Evolutionary conservation across 2,888 invertebrate genomes (phyloP), one percentile per base, ranked within the genome.

Genomic region (Cryptocephalus moraei): DNA sequence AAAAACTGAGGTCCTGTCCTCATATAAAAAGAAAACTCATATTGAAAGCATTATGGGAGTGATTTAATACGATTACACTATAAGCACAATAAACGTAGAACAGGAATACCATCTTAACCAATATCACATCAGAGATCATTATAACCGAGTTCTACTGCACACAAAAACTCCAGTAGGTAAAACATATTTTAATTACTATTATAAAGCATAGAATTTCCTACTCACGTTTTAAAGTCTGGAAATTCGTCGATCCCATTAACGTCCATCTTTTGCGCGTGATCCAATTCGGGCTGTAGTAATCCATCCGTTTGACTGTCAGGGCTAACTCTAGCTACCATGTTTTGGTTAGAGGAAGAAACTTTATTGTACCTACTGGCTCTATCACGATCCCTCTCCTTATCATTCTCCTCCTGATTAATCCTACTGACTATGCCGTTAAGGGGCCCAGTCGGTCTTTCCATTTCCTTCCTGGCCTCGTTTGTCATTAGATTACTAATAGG

Each of bases 201-300:
- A 36, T 2, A 36, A 36, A 11, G 4, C 12, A 36, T 12, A 36
- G 6, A 6, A 36, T 4, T 6, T 2, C 2, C 2, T 22, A 6
- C 76, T 75, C 66, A 80, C 81, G 73, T 74, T 64, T 77, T 70
- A 68, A 77, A 80, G 60, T 79, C 77, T 38, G 69, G 70, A 57
- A 62, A 66, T 49, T 65, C 66, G 9, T 59, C 59, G 32, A 49
- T 46, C 45, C 45, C 49, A 48, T 53, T 46, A 36, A 36, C 36
- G 12, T 36, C 36, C 36, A 36, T 36, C 12, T 36, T 36, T 54
- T 53, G 48, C 13, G 55, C 54, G 38, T 52, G 49, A 34, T 52
- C 52, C 12, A 57, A 39, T 12, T 49, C 47, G 14, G 46, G 43
- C 8, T 49, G 39, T n/a, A 51, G 61, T 49, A 57, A 48, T 14